These are phyloP conservation scores for Calliphora vomitoria DNA, from an alignment of 2,888 invertebrate species.

Conservation along the genomic window DNA sequence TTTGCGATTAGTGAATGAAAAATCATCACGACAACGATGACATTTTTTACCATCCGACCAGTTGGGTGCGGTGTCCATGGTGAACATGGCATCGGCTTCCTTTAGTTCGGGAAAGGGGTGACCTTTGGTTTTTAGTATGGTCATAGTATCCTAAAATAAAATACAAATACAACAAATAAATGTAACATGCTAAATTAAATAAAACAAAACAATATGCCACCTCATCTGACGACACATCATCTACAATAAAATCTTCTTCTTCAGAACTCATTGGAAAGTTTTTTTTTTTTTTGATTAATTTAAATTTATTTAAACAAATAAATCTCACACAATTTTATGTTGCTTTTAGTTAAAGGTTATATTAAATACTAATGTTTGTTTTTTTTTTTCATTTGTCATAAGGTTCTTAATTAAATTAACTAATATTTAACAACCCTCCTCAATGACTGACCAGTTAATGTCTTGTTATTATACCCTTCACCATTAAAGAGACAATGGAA, in stretches of 20 bases:
- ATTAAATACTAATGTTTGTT: neutral
- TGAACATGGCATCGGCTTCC: slow-evolving; percentile 99
- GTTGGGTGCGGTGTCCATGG: slow-evolving; percentile 97
- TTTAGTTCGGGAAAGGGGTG: slow-evolving; percentile 94
- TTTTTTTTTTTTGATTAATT: neutral
- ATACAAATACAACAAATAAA: neutral
- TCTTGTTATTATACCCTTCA: neutral
- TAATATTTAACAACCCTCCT: slow-evolving; percentile 21
- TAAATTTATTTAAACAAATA: neutral
- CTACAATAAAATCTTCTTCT: slow-evolving; percentile 77
- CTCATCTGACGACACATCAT: slow-evolving; percentile 71
- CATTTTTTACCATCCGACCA: slow-evolving; percentile 99
- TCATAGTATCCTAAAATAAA: slow-evolving; percentile 92
- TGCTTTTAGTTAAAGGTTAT: neutral
- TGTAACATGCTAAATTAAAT: neutral
- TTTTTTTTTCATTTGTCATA: neutral
- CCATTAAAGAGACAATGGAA: no score
- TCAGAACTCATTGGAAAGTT: slow-evolving; percentile 77
- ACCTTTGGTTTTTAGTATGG: slow-evolving; percentile 97
- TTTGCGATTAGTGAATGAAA: slow-evolving; percentile 93
- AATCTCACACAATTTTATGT: neutral
- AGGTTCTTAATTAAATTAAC: slow-evolving; percentile 52
- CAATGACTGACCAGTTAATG: neutral
- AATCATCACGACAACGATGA: slow-evolving; percentile 95
- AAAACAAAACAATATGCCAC: slow-evolving; percentile 32